A percentile compares a stretch with the other conserved stretches of the same genome.
phyloP scores from a whole-genome alignment of 2,797 vertebrate genomes.

The Acanthis flammea region DNA sequence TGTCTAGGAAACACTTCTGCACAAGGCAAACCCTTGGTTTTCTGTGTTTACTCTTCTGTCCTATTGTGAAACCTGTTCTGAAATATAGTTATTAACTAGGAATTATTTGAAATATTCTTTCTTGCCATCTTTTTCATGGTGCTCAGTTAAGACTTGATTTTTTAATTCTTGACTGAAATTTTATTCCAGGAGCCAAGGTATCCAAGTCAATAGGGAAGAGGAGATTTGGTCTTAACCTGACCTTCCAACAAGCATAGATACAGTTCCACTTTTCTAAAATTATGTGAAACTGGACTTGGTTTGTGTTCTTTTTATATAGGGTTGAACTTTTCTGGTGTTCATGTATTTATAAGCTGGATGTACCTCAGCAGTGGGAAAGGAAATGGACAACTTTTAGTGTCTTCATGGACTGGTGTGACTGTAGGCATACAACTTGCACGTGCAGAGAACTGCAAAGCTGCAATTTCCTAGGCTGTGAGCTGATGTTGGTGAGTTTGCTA shows the following conservation, averaged over 20 bases:
- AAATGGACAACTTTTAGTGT: background rate
- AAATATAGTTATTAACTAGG: background rate
- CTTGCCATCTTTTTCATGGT: background rate
- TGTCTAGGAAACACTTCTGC: background rate
- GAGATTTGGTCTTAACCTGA: background rate
- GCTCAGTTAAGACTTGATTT: background rate
- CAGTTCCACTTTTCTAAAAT: background rate
- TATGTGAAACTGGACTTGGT: background rate
- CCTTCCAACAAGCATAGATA: background rate
- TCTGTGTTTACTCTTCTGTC: background rate
- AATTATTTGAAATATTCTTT: background rate
- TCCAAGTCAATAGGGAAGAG: background rate
- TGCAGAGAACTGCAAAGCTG: background rate
- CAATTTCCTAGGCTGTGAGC: background rate
- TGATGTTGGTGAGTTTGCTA: background rate
- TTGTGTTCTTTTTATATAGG: background rate
- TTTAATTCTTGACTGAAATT: background rate
- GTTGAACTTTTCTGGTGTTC: background rate
- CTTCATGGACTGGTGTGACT: background rate
- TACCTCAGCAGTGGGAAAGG: background rate
- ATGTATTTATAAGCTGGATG: background rate
- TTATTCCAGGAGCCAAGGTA: background rate
- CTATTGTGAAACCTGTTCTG: background rate
- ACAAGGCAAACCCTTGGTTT: background rate
- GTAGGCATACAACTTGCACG: background rate